Evolutionary conservation across 2,113 vertebrate genomes (phyloP).

Genomic region (Suncus etruscus): DNA sequence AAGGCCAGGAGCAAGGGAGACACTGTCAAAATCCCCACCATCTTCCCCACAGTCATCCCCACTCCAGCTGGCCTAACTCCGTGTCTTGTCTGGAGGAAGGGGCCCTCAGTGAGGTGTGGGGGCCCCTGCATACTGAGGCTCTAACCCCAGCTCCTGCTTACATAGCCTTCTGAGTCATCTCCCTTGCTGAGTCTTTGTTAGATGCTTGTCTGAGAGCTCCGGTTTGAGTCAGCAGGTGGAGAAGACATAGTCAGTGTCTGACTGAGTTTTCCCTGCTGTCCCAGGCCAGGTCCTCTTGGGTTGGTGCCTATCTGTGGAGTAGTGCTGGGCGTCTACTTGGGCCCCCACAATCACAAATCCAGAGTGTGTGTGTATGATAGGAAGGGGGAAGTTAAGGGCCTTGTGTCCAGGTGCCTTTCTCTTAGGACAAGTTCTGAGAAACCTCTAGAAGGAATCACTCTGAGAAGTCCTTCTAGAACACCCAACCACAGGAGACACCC

Average conservation of each 20-base stretch:
- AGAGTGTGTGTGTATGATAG: not conserved
- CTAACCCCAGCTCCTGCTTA: no score
- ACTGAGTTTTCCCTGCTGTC: constrained; percentile 22
- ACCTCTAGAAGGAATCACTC: constrained; percentile 50
- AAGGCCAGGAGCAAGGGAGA: no score
- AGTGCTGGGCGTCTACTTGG: not conserved
- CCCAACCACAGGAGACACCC: constrained; percentile 55
- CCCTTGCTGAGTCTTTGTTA: no score
- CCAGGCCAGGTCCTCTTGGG: not conserved
- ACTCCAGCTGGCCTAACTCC: no score
- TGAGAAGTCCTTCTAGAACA: constrained; percentile 22
- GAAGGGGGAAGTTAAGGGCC: not conserved
- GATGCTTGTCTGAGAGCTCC: not conserved
- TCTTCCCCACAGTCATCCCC: no score
- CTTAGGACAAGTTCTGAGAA: constrained; percentile 39
- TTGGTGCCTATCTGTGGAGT: not conserved
- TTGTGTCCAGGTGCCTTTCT: constrained; percentile 15
- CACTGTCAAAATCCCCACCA: no score
- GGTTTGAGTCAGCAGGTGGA: not conserved
- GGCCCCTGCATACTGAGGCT: no score
- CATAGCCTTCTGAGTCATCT: no score
- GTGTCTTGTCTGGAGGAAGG: no score
- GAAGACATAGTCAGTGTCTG: constrained; percentile 21
- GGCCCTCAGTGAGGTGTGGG: no score
- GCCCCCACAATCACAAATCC: no score